phyloP scores from a whole-genome alignment of 2,888 invertebrate species.

The Caenorhabditis macrosperma region DNA sequence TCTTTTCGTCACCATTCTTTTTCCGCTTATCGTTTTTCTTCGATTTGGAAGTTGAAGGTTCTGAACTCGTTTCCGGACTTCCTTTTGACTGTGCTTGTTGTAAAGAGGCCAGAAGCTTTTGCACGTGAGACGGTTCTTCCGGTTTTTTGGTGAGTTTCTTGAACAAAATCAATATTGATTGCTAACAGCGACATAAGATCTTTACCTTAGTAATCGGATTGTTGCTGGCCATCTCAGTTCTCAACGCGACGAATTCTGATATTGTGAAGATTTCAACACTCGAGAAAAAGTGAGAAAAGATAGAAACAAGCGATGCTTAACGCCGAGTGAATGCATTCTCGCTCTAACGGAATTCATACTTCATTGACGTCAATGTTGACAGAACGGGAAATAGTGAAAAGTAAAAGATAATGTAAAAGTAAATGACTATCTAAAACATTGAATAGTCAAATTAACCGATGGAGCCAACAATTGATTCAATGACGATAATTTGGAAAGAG shows the following conservation, averaged over 20 bases:
- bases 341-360: background rate
- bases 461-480: too few relatives aligned
- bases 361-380: background rate
- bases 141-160: constrained; percentile 10
- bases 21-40: constrained; percentile 11
- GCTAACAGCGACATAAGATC: too few relatives aligned
- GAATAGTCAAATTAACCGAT: too few relatives aligned
- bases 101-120: constrained; percentile 38
- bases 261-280: background rate
- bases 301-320: background rate
- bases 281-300: background rate
- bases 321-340: constrained; percentile 1
- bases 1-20: constrained; percentile 17
- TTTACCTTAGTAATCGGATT: constrained; percentile 21
- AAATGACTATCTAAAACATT: too few relatives aligned
- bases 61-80: background rate
- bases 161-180: background rate
- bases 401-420: background rate
- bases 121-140: constrained; percentile 28
- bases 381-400: background rate
- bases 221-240: constrained; percentile 15
- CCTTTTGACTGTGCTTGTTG: constrained; percentile 35
- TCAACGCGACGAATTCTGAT: background rate
- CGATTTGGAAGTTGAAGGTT: constrained; percentile 21
- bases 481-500: too few relatives aligned